Evolutionary conservation across 2,888 invertebrate species (phyloP), one percentile per base, ranked within the genome.

Genomic region (Pseudococcus jackbeardsleyi): DNA sequence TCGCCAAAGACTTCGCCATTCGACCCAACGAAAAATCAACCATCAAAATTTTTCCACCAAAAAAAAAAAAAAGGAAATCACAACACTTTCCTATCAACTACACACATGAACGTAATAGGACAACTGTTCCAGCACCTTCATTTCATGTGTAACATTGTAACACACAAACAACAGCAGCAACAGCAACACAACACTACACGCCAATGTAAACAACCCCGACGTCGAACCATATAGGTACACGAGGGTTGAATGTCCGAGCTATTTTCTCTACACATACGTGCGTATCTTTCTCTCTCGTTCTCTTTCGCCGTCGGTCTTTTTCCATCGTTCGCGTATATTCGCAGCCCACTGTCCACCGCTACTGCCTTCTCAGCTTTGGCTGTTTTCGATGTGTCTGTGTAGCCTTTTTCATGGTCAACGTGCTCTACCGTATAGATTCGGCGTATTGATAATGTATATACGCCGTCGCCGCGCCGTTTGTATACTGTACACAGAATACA

Each of bases 181-280:
- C 22, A 64, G 22, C 64, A 64, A 64, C 64, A 64, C 22, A 19
- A 64, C 22, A 64, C 46, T 8, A 82, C 39, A 46, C 42, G 85
- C 19, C 46, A 85, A 54, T 85, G 85, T 85, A 85, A 85, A 85
- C 85, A 85, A 85, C 54, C 85, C 85, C 85, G 22, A 54, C 42
- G 26, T 33, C 42, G 42, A 42, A 33, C 26, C 15, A 85, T 33
- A 48, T 64, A 64, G n/a, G 59, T 82, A 64, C 54, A 54, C 85
- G 85, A 85, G 85, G 85, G 85, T 85, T 85, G 79, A 85, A 85
- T 50, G 85, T 85, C 85, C 85, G 85, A 85, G n/a, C 85, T 42
- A 77, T 77, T 77, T 77, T 77, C 33, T 77, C 39, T 12, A 19
- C 22, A 22, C 15, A 64, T 64, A 64, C 22, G 22, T 22, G 82